Evolutionary conservation across 2,888 invertebrate genomes (phyloP).

Genomic region (Acanthosepion lycidas): DNA sequence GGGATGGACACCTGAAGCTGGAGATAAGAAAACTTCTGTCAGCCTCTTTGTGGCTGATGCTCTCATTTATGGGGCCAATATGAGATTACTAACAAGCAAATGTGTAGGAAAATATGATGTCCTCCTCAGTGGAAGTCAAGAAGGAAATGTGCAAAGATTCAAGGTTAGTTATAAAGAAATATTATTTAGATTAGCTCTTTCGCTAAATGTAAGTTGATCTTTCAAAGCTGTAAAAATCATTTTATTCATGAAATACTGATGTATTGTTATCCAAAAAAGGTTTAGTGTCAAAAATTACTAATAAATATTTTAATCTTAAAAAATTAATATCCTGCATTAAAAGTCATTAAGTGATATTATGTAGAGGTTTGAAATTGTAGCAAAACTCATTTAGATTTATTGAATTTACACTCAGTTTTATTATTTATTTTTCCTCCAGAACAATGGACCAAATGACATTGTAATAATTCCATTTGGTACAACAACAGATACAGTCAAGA

Average conservation of each 20-base stretch:
- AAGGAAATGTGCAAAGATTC: neutral
- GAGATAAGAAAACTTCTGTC: neutral
- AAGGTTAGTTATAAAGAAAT: neutral
- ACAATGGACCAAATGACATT: neutral
- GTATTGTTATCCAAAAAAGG: too few species aligned
- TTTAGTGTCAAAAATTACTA: too few species aligned
- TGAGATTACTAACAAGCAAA: neutral
- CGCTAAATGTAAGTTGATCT: too few species aligned
- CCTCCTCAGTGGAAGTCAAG: neutral
- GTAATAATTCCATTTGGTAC: conserved; percentile 40
- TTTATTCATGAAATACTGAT: too few species aligned
- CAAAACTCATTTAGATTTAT: neutral
- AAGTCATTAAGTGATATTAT: too few species aligned
- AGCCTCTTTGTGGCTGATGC: neutral
- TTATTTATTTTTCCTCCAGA: neutral
- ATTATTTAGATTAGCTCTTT: too few species aligned
- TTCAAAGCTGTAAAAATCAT: too few species aligned
- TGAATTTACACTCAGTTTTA: neutral
- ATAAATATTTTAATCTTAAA: too few species aligned
- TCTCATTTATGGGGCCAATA: neutral
- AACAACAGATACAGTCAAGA: conserved; percentile 24
- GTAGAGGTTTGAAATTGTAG: too few species aligned
- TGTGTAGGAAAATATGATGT: neutral
- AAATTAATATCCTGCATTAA: too few species aligned
- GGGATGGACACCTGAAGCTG: conserved; percentile 38